A percentile compares a stretch with the other conserved stretches of the same genome.
Evolutionary conservation across 1,140 invertebrate species (phyloP).

Genomic region (Drosophila novamexicana): DNA sequence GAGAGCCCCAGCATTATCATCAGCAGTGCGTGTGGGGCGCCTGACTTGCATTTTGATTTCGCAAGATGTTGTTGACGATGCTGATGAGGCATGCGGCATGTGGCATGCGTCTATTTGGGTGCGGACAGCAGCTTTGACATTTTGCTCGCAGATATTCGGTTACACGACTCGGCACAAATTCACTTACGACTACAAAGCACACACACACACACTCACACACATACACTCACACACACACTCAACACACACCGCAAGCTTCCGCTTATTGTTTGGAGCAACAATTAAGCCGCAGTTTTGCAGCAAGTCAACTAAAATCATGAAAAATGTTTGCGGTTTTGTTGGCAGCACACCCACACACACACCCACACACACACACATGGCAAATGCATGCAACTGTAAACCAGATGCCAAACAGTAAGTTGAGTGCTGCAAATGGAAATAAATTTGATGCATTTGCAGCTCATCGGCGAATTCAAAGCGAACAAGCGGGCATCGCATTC

Average conservation of each 20-base stretch:
- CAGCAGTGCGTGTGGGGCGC: constrained; percentile 23
- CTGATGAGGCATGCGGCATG: constrained; percentile 29
- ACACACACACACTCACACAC: neutral
- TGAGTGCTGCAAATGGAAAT: constrained; percentile 26
- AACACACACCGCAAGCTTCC: constrained; percentile 60
- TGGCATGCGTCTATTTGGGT: constrained; percentile 35
- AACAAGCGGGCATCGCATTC: neutral
- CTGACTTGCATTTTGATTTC: constrained; percentile 66
- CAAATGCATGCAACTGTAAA: constrained; percentile 6
- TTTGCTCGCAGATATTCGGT: constrained; percentile 33
- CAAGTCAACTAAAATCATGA: constrained; percentile 67
- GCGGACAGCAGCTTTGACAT: constrained; percentile 18
- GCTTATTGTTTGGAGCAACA: constrained; percentile 74
- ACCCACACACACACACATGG: neutral
- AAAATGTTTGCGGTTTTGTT: constrained; percentile 62
- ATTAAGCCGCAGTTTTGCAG: constrained; percentile 67
- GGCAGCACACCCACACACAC: constrained; percentile 41
- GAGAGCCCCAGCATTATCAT: constrained; percentile 26
- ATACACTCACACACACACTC: constrained; percentile 12
- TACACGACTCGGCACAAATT: constrained; percentile 53
- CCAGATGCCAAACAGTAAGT: constrained; percentile 7
- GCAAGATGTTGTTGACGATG: constrained; percentile 34
- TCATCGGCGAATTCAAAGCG: constrained; percentile 6
- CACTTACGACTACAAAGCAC: constrained; percentile 23
- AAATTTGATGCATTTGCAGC: constrained; percentile 26